Percentiles rank a stretch among this genome's conserved stretches.
These are phyloP conservation scores for Aproaerema taeniolella DNA, from an alignment of 2,888 invertebrate genomes.

Conservation along the genomic window DNA sequence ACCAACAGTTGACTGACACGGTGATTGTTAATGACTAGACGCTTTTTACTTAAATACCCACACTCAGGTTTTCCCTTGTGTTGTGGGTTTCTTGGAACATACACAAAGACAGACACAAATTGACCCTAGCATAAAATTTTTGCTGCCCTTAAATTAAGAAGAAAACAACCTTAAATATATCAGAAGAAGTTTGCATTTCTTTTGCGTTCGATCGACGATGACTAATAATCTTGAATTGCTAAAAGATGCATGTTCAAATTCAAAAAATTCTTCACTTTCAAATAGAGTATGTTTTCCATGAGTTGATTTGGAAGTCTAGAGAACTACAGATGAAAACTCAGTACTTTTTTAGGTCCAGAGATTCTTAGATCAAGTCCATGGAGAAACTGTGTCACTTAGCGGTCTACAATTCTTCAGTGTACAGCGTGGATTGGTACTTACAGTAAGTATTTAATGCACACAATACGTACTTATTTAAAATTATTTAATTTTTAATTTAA, in stretches of 20 bases:
- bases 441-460: constrained; percentile 46
- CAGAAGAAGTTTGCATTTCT: not conserved
- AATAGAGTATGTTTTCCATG: too few species aligned
- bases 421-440: constrained; percentile 73
- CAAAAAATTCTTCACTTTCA: too few species aligned
- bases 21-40: not conserved
- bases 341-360: constrained; percentile 70
- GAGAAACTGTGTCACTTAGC: constrained; percentile 69
- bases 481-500: too few species aligned
- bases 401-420: constrained; percentile 77
- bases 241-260: too few species aligned
- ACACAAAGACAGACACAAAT: too few species aligned
- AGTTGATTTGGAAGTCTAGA: not conserved
- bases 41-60: not conserved
- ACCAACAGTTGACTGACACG: not conserved
- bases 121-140: too few species aligned
- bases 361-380: constrained; percentile 78
- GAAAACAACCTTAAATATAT: not conserved
- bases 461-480: not conserved
- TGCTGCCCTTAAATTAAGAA: too few species aligned
- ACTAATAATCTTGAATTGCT: not conserved
- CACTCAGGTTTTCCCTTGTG: too few species aligned
- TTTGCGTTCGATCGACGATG: not conserved
- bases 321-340: not conserved
- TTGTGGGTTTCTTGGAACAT: too few species aligned